Conservation (phyloP, 2,113 vertebrate species). For the Bagarius yarrelli region DNA sequence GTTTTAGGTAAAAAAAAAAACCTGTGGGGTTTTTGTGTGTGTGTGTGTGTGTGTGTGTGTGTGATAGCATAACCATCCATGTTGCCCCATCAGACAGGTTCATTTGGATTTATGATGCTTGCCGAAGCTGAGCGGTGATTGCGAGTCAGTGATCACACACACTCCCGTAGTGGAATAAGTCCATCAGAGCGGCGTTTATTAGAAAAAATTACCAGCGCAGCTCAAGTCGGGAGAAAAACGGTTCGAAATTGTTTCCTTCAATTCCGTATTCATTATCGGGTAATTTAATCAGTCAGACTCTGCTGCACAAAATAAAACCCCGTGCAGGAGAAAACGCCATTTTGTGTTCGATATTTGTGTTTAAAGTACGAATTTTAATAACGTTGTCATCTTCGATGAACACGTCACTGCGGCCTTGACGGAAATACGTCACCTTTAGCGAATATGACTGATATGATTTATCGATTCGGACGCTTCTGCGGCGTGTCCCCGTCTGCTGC, state of each 20-base stretch:
- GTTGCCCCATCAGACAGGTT: constrained; percentile 12
- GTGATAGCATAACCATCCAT: not conserved
- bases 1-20: too few relatives aligned
- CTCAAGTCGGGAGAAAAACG: constrained; percentile 38
- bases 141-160: constrained; percentile 24
- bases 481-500: constrained; percentile 28
- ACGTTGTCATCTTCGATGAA: constrained; percentile 76
- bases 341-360: constrained; percentile 71
- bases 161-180: constrained; percentile 20
- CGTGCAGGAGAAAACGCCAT: constrained; percentile 65
- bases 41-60: not conserved
- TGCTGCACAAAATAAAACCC: constrained; percentile 66
- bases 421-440: constrained; percentile 79
- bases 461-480: constrained; percentile 87
- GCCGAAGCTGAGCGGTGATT: constrained; percentile 14
- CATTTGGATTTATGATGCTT: constrained; percentile 37
- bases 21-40: too few relatives aligned
- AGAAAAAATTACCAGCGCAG: constrained; percentile 38
- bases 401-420: constrained; percentile 95
- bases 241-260: constrained; percentile 50
- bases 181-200: constrained; percentile 37
- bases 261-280: constrained; percentile 53
- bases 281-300: constrained; percentile 51
- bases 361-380: constrained; percentile 80
- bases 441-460: constrained; percentile 86